phyloP scores from a whole-genome alignment of 2,888 invertebrate species.

The Vannuccia rotundouncinata region DNA sequence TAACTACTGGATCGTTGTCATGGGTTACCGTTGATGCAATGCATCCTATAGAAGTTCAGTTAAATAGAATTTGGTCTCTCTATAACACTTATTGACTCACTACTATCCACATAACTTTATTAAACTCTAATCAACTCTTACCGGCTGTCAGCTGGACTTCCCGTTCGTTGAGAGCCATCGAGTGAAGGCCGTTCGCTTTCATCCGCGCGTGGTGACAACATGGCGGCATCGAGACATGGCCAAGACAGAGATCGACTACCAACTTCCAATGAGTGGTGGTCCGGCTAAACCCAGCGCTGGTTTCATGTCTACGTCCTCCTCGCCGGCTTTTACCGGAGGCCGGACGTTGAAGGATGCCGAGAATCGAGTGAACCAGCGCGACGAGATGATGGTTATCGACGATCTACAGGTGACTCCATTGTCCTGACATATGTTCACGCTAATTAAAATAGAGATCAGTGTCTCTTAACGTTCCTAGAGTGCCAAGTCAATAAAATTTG shows the following conservation, averaged over 20 bases:
- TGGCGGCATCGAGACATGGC: slow-evolving; percentile 49
- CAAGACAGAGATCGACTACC: slow-evolving; percentile 49
- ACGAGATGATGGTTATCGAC: not conserved
- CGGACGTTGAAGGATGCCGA: not conserved
- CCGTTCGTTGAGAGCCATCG: slow-evolving; percentile 39
- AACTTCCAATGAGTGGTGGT: slow-evolving; percentile 41
- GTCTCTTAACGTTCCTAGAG: too few relatives aligned
- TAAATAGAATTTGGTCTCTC: too few relatives aligned
- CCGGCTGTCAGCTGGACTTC: not conserved
- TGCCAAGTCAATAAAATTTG: too few relatives aligned
- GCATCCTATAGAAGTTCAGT: too few relatives aligned
- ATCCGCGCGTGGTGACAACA: slow-evolving; percentile 46
- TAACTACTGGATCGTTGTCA: too few relatives aligned
- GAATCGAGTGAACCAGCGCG: too few relatives aligned
- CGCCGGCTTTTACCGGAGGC: not conserved
- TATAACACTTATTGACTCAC: too few relatives aligned
- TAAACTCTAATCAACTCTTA: too few relatives aligned
- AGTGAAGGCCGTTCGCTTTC: slow-evolving; percentile 48
- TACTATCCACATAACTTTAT: too few relatives aligned
- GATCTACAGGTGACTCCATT: slow-evolving; percentile 3
- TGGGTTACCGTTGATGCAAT: too few relatives aligned
- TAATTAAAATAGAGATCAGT: too few relatives aligned
- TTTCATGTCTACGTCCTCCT: not conserved
- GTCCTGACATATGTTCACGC: too few relatives aligned
- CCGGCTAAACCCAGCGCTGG: not conserved